A percentile compares a stretch with the other conserved stretches of the same genome.
phyloP scores from a whole-genome alignment of 2,113 vertebrate genomes.

The Chinchilla lanigera region DNA sequence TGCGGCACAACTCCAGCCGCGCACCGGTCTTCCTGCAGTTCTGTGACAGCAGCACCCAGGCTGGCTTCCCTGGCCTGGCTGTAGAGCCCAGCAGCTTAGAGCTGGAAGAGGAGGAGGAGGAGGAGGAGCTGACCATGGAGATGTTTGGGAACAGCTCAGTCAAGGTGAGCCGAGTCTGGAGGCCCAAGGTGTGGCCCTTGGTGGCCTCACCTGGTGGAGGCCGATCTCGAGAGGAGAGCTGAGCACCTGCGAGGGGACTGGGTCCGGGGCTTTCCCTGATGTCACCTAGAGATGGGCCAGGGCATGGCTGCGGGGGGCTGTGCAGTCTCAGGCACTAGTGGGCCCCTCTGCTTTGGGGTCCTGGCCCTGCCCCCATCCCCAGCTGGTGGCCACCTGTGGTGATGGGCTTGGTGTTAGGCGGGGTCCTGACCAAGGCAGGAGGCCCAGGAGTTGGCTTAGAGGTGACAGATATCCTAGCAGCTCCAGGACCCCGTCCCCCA shows the following conservation, averaged over 20 bases:
- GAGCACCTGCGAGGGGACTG: not conserved
- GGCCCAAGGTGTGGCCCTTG: not conserved
- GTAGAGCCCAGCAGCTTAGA: conserved; percentile 83
- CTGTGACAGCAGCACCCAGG: conserved; percentile 84
- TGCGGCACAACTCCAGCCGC: conserved; percentile 95
- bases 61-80: conserved; percentile 87
- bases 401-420: not conserved
- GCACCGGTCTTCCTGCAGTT: conserved; percentile 95
- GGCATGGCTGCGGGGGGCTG: not conserved
- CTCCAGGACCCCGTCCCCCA: not conserved
- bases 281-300: not conserved
- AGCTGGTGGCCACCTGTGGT: not conserved
- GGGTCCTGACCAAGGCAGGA: not conserved
- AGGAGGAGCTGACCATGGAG: conserved; percentile 95
- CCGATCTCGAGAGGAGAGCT: not conserved
- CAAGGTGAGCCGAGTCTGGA: conserved; percentile 80
- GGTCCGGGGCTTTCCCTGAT: not conserved
- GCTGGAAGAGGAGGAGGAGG: conserved; percentile 88
- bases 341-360: not conserved
- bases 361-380: not conserved
- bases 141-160: conserved; percentile 96
- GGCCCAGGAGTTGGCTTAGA: not conserved
- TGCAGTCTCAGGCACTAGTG: not conserved
- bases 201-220: not conserved
- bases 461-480: not conserved